Evolutionary conservation across 2,888 invertebrate species (phyloP), one percentile per base, ranked within the genome.

Genomic region (Rosalia funebris): DNA sequence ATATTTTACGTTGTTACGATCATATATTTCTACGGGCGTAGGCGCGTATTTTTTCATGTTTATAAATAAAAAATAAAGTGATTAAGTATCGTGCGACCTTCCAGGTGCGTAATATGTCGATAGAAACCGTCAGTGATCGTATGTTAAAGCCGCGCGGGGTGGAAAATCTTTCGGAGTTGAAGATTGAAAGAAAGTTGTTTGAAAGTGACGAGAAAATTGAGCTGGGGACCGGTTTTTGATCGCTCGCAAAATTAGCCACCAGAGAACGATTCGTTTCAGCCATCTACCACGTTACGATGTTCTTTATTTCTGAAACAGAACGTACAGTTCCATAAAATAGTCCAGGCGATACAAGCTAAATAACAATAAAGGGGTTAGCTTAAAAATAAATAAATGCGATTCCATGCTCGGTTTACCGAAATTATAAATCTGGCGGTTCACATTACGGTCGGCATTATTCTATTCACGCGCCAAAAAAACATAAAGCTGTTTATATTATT

Each of bases 131-230:
- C 25, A 5, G 25, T 25, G 7, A 25, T 25, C 25, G 62, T 68
- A 69, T 72, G 71, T 71, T 70, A 71, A 71, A 70, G 70, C 65
- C 63, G 69, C 69, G 71, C 62, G 64, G 70, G 65, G 60, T 65
- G 66, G 62, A 68, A 66, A 72, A 71, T 73, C 68, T 73, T 72
- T 71, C 68, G 66, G 69, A 73, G 71, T 74, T 71, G 72, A 66
- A 73, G 72, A 75, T 75, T 75, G 75, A 75, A 76, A 76, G 73
- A 75, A 75, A 76, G 73, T 75, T 75, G 75, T 76, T 75, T 72
- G 71, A 71, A 74, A 75, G 73, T 75, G 73, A 73, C 71, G 73
- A 73, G 72, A 73, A 73, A 74, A 75, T 75, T 73, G 75, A 71
- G 75, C 74, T 63, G 65, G 73, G 71, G 72, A 75, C 74, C 72